Conservation (phyloP, 2,797 vertebrate species). For the Gallinago nigripennis region DNA sequence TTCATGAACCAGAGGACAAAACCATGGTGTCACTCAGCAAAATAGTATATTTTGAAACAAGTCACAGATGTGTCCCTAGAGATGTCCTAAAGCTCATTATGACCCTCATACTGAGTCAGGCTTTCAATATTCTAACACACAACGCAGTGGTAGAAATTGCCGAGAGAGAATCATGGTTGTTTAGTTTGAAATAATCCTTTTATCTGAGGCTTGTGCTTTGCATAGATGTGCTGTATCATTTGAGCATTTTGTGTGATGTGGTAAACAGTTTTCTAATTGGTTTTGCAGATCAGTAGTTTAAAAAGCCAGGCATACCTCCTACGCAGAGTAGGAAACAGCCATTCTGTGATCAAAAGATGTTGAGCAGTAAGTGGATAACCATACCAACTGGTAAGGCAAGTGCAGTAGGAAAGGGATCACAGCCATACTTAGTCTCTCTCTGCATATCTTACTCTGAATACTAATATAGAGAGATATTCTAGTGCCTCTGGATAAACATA, state of each 20-base stretch:
- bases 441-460: not conserved
- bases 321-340: not conserved
- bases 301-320: constrained; percentile 13
- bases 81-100: not conserved
- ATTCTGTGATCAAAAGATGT: not conserved
- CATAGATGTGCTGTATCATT: not conserved
- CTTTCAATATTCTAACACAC: not conserved
- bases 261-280: constrained; percentile 46
- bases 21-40: not conserved
- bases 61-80: not conserved
- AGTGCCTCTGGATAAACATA: not conserved
- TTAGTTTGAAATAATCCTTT: constrained; percentile 30
- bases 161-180: not conserved
- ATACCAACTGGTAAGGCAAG: not conserved
- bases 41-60: not conserved
- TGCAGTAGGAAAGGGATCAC: not conserved
- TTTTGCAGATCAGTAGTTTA: constrained; percentile 19
- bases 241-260: constrained; percentile 40
- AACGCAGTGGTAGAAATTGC: not conserved
- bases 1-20: not conserved
- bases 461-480: not conserved
- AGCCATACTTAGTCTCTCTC: not conserved
- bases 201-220: not conserved
- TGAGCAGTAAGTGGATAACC: not conserved
- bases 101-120: not conserved